These are phyloP conservation scores for Drosophila repleta DNA, from an alignment of 1,140 invertebrate species.

Conservation along the genomic window DNA sequence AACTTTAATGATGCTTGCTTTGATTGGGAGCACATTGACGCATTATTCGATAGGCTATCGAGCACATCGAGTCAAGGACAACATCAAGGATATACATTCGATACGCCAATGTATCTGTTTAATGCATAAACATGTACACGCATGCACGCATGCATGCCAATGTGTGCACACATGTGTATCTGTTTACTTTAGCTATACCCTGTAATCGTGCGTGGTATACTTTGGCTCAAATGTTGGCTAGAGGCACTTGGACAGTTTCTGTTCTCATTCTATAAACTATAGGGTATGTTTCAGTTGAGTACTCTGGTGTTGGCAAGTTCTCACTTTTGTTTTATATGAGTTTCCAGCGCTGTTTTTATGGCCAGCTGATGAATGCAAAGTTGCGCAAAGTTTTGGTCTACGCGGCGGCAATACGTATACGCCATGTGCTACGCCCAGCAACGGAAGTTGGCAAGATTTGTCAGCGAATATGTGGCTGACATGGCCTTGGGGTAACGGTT, in stretches of 20 bases:
- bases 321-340: conserved; percentile 20
- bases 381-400: conserved; percentile 58
- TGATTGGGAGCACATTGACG: conserved; percentile 14
- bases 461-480: background rate
- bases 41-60: conserved; percentile 62
- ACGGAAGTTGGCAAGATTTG: conserved; percentile 10
- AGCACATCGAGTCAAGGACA: conserved; percentile 12
- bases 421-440: conserved; percentile 59
- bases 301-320: background rate
- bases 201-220: background rate
- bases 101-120: conserved; percentile 59
- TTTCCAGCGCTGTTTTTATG: conserved; percentile 56
- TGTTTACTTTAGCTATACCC: conserved; percentile 16
- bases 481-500: conserved; percentile 38
- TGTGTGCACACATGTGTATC: conserved; percentile 7
- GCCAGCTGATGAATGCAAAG: conserved; percentile 68
- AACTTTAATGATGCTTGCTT: background rate
- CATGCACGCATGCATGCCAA: background rate
- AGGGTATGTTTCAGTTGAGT: background rate
- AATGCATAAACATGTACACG: conserved; percentile 36
- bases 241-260: too few species aligned
- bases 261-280: background rate
- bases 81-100: conserved; percentile 41
- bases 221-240: too few species aligned
- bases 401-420: conserved; percentile 59